Base-by-base conservation (phyloP, 2,113 vertebrate species). In the Papio anubis region DNA sequence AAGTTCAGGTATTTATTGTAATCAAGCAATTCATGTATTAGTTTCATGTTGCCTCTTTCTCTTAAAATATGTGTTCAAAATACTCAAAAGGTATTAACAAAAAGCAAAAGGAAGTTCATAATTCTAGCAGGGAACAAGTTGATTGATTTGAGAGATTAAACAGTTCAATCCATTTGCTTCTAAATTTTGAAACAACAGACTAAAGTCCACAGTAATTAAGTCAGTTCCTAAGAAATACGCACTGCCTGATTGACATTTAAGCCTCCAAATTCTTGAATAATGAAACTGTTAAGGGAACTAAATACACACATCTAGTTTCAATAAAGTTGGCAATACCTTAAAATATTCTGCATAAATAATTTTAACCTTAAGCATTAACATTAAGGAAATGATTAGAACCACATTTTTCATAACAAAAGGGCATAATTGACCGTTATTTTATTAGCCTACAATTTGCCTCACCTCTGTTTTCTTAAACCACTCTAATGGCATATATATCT, bases 371-470 rank as follows among this genome's bases (percentile, higher is more conserved):
- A 52, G 72, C 80, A 98, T 97, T 93, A 98, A 98, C 96, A 98
- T 98, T 72, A 98, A 98, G 98, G 91, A 95, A 98, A 97, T 99
- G 92, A 99, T 98, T 97, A 98, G 93, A 99, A 98, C 94, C 98
- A 98, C 97, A 98, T 99, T 99, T 98, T 97, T 98, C 89, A 91
- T 81, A 96, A 98, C 97, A 98, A 96, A 99, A 96, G 72, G 95
- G 98, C 98, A 98, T 98, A 82, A 98, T 92, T 98, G 98, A 97
- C 98, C 98, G 98, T 98, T 97, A 97, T 98, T 99, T 99, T 98
- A 99, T 98, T 99, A 98, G 98, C 98, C 98, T 98, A 98, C 99
- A 99, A 99, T 99, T 99, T 99, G 99, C 99, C 99, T 98, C 98
- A 98, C 98, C 98, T 97, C 98, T 98, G 98, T 97, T 98, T 95